A percentile compares a stretch with the other conserved stretches of the same genome.
phyloP scores from a whole-genome alignment of 1,140 invertebrate species.

The Eulimnadia texana region DNA sequence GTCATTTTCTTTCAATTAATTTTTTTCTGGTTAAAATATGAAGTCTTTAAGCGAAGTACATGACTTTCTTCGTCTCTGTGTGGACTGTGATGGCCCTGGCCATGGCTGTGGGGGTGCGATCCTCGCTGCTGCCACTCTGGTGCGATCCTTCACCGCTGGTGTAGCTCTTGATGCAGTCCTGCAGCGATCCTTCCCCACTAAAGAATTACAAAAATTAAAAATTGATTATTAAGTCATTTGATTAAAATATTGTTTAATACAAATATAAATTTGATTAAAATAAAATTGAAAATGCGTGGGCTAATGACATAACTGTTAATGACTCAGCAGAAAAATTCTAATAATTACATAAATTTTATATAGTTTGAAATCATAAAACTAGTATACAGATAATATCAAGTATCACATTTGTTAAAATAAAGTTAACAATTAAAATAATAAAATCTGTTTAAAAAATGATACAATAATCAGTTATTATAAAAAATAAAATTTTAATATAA shows the following conservation, averaged over 20 bases:
- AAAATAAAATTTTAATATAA: no score
- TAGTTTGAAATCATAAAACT: no score
- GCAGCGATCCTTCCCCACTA: constrained; percentile 28
- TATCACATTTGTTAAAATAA: no score
- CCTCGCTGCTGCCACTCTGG: constrained; percentile 92
- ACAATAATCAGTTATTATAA: no score
- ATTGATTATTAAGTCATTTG: neutral
- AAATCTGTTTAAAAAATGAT: no score
- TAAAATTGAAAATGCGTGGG: no score
- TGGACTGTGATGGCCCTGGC: constrained; percentile 97
- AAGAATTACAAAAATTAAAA: neutral
- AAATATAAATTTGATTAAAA: no score
- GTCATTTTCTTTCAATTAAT: no score
- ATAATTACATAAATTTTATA: neutral
- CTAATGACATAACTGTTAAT: no score
- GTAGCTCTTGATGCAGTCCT: constrained; percentile 16
- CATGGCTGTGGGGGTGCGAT: constrained; percentile 93
- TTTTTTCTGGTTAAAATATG: no score
- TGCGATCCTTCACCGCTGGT: constrained; percentile 86
- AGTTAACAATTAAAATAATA: neutral
- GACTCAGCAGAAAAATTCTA: no score
- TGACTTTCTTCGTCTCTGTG: constrained; percentile 94
- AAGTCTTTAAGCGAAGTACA: constrained; percentile 98
- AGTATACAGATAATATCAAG: no score
- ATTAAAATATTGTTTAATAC: neutral